Evolutionary conservation across 2,888 invertebrate genomes (phyloP).

Genomic region (Frankliniella fusca): DNA sequence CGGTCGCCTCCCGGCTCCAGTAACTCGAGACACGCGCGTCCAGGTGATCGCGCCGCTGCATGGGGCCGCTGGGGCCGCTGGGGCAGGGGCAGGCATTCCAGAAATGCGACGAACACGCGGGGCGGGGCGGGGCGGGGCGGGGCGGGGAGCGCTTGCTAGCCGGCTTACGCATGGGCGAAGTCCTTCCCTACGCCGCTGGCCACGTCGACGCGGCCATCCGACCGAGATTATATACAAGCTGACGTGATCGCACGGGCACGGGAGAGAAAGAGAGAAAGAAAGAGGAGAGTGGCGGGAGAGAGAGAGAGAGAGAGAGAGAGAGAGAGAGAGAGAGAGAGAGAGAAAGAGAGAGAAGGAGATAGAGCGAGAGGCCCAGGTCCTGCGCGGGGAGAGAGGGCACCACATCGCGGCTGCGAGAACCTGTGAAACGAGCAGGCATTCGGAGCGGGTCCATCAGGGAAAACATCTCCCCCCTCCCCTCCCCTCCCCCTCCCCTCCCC

Average conservation of each 20-base stretch:
- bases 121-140: neutral
- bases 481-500: neutral
- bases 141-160: neutral
- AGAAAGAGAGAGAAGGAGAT: too few relatives aligned
- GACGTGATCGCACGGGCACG: neutral
- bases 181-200: neutral
- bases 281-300: neutral
- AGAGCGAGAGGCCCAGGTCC: neutral
- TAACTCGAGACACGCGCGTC: too few relatives aligned
- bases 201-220: neutral
- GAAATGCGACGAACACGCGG: too few relatives aligned
- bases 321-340: too few relatives aligned
- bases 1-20: too few relatives aligned
- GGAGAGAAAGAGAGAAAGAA: neutral
- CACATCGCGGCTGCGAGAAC: neutral
- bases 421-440: slow-evolving; percentile 19
- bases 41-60: neutral
- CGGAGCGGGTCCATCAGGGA: slow-evolving; percentile 1
- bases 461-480: neutral
- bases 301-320: neutral
- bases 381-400: neutral
- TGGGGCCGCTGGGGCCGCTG: neutral
- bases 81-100: neutral
- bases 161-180: neutral
- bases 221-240: slow-evolving; percentile 5